Evolutionary conservation across 1,140 invertebrate genomes (phyloP).

Genomic region (Cotesia chilonis): DNA sequence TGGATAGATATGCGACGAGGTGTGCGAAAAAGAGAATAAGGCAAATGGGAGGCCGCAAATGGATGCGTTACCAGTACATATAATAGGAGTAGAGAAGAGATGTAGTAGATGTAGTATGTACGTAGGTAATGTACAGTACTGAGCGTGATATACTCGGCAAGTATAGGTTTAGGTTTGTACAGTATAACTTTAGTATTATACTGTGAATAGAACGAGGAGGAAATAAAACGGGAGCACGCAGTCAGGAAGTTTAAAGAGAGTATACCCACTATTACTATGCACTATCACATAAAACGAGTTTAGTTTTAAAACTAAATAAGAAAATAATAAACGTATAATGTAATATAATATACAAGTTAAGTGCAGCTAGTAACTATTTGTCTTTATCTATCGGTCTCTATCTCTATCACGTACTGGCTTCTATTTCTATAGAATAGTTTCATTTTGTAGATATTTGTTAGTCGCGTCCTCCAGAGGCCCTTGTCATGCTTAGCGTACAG

Average conservation of each 20-base stretch:
- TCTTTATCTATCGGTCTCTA: too few relatives aligned
- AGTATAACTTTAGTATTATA: not conserved
- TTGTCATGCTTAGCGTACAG: not conserved
- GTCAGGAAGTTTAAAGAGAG: constrained; percentile 18
- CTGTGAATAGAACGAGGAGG: constrained; percentile 13
- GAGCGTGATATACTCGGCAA: too few relatives aligned
- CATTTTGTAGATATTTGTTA: not conserved
- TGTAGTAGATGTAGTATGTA: too few relatives aligned
- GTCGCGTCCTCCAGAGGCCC: constrained; percentile 1
- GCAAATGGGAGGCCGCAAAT: constrained; percentile 13
- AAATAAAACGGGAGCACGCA: constrained; percentile 15
- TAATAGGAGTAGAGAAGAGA: too few relatives aligned
- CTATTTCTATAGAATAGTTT: not conserved
- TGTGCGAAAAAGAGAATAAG: constrained; percentile 16
- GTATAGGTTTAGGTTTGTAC: not conserved
- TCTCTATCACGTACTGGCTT: too few relatives aligned
- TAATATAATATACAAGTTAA: too few relatives aligned
- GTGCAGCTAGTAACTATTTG: too few relatives aligned
- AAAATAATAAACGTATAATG: too few relatives aligned
- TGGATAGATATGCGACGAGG: constrained; percentile 41
- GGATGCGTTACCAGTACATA: not conserved
- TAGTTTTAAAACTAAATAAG: too few relatives aligned
- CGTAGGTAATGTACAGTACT: too few relatives aligned
- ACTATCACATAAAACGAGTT: too few relatives aligned
- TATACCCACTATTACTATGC: not conserved